phyloP scores from a whole-genome alignment of 2,888 invertebrate genomes.

The Hypomecis punctinalis region DNA sequence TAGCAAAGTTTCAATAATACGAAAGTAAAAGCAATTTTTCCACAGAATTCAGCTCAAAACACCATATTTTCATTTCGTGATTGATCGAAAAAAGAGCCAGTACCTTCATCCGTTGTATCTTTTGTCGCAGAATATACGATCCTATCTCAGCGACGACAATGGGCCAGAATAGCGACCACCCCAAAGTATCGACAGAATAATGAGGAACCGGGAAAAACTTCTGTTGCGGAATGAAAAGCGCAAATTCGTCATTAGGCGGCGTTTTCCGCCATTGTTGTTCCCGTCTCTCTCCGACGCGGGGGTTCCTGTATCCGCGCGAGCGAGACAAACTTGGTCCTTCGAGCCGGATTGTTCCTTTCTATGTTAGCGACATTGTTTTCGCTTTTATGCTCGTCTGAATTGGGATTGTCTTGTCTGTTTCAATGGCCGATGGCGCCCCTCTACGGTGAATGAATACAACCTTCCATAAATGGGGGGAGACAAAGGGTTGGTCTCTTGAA shows the following conservation, averaged over 20 bases:
- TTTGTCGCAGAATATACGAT: conserved; percentile 71
- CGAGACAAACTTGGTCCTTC: conserved; percentile 76
- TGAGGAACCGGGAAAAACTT: conserved; percentile 84
- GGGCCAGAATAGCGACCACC: conserved; percentile 69
- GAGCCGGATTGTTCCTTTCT: conserved; percentile 85
- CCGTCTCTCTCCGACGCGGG: conserved; percentile 59
- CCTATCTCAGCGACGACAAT: conserved; percentile 75
- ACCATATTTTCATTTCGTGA: conserved; percentile 33
- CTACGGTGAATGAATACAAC: conserved; percentile 81
- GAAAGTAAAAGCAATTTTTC: neutral
- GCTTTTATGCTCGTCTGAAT: conserved; percentile 83
- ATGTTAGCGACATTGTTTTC: conserved; percentile 85
- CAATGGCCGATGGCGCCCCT: conserved; percentile 82
- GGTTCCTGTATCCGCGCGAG: conserved; percentile 53
- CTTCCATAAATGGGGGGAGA: conserved; percentile 81
- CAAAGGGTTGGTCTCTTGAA: conserved; percentile 85
- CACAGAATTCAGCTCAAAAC: conserved; percentile 13
- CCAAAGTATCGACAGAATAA: conserved; percentile 82
- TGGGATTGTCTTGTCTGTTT: conserved; percentile 84
- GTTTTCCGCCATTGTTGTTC: conserved; percentile 81
- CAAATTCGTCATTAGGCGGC: conserved; percentile 85
- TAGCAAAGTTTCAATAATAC: neutral
- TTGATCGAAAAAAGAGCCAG: conserved; percentile 41
- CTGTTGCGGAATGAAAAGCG: conserved; percentile 85
- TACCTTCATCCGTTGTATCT: conserved; percentile 60